Base-by-base conservation (phyloP, 2,888 invertebrate genomes). In the Amitus sp. region DNA sequence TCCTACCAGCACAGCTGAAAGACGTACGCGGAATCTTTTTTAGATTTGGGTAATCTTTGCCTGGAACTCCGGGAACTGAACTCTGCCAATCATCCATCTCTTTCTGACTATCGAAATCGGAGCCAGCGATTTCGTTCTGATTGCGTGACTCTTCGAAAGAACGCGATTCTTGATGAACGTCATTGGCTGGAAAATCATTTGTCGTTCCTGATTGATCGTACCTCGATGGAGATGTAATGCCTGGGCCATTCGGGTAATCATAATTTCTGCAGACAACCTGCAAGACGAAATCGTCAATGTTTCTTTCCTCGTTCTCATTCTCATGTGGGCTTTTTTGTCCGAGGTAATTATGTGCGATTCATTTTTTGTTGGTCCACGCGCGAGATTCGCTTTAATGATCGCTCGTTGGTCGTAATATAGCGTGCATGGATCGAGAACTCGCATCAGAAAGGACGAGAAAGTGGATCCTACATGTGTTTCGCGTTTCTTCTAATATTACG, bases 11-110 rank as follows among this genome's bases (percentile, higher is more conserved):
- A 62, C 85, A 85, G 13, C 74, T 76, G 72, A 85, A 85, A 4
- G 77, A 73, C 5, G 85, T 85, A 54, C 74, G 72, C 1, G 85
- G 85, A 43, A 84, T 81, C 43, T 66, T 71, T 20, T 73, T 71
- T 46, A 77, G 80, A 57, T 79, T 81, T 2, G 85, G 85, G 69
- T 84, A 85, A 68, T 84, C 84, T 57, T 75, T 69, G 39, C 83
- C 84, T n/a, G 84, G 80, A 23, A 74, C 74, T 42, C 84, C 84
- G 2, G 83, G 82, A 52, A 83, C 82, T 7, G 77, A 78, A 58
- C 78, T 79, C 42, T 69, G 68, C 69, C 72, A 72, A 15, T 73
- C 71, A 37, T 69, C 70, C 40, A 65, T 67, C 17, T 70, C 64
- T 6, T 58, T 47, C 13, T 64, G 60, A 47, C 67, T 65, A 34